Percentiles rank a stretch among this genome's conserved stretches.
phyloP scores from a whole-genome alignment of 2,888 invertebrate genomes.

The Orchesellides sinensis region DNA sequence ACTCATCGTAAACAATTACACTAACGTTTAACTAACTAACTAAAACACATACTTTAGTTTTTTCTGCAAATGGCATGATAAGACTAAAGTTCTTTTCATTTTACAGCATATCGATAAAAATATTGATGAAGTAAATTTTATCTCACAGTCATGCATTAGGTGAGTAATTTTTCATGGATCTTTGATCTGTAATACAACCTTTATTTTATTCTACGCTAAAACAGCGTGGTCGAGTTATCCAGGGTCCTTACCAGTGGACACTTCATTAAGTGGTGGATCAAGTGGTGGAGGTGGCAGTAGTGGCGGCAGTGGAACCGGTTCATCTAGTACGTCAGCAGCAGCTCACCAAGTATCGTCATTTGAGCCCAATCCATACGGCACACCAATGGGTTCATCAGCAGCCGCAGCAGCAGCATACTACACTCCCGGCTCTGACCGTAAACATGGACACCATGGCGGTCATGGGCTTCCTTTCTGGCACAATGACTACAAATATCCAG shows the following conservation, averaged over 20 bases:
- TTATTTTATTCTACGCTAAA: too few relatives aligned
- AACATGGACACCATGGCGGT: constrained; percentile 68
- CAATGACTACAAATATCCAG: constrained; percentile 72
- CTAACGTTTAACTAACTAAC: too few relatives aligned
- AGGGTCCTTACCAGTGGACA: constrained; percentile 69
- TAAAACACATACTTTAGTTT: too few relatives aligned
- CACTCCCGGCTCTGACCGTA: constrained; percentile 61
- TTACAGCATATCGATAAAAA: too few relatives aligned
- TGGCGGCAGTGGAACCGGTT: constrained; percentile 60
- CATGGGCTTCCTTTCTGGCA: constrained; percentile 72
- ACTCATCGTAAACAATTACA: too few relatives aligned
- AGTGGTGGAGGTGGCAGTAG: constrained; percentile 63
- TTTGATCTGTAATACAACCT: too few relatives aligned
- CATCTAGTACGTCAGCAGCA: constrained; percentile 65
- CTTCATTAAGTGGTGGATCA: constrained; percentile 64
- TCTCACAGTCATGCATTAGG: too few relatives aligned
- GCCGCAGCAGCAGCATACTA: constrained; percentile 71
- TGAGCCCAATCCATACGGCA: constrained; percentile 69
- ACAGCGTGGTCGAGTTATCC: constrained; percentile 73
- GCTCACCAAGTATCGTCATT: constrained; percentile 70
- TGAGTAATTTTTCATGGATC: too few relatives aligned
- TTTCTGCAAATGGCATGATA: too few relatives aligned
- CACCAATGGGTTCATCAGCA: constrained; percentile 68
- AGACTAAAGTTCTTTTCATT: too few relatives aligned
- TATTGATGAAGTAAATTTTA: too few relatives aligned